Conservation (phyloP, 2,888 invertebrate species). For the Geophilus truncorum region DNA sequence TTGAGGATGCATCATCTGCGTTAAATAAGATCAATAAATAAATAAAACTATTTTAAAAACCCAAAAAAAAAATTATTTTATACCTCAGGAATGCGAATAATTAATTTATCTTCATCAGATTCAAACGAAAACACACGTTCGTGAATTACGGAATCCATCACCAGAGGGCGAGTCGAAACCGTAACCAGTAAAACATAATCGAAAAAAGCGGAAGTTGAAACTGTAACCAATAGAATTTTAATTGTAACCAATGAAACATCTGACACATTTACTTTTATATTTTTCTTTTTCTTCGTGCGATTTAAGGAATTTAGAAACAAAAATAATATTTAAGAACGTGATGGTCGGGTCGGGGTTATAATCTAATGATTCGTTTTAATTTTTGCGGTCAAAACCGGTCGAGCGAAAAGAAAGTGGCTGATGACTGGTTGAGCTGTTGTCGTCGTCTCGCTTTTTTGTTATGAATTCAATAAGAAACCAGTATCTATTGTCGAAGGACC, state of each 20-base stretch:
- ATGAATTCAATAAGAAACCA: constrained; percentile 11
- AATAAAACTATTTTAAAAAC: not conserved
- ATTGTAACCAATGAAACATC: not conserved
- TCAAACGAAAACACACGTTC: not conserved
- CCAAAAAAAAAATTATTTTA: not conserved
- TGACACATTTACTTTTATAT: no score
- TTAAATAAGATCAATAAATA: constrained; percentile 31
- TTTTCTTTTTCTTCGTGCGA: not conserved
- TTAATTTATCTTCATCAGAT: not conserved
- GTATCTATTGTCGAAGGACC: not conserved
- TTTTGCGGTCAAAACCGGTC: not conserved
- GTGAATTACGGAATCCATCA: not conserved
- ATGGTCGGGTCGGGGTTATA: no score
- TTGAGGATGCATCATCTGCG: constrained; percentile 43
- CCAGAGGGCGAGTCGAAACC: no score
- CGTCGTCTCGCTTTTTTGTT: not conserved
- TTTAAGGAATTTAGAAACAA: not conserved
- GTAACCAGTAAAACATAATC: no score
- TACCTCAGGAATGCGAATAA: not conserved
- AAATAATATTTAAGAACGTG: not conserved
- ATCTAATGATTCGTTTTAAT: not conserved
- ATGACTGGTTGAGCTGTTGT: not conserved
- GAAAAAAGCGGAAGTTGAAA: not conserved
- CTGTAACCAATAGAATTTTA: not conserved
- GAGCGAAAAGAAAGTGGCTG: constrained; percentile 9